phyloP scores from a whole-genome alignment of 2,113 vertebrate genomes.

The Lepus europaeus region DNA sequence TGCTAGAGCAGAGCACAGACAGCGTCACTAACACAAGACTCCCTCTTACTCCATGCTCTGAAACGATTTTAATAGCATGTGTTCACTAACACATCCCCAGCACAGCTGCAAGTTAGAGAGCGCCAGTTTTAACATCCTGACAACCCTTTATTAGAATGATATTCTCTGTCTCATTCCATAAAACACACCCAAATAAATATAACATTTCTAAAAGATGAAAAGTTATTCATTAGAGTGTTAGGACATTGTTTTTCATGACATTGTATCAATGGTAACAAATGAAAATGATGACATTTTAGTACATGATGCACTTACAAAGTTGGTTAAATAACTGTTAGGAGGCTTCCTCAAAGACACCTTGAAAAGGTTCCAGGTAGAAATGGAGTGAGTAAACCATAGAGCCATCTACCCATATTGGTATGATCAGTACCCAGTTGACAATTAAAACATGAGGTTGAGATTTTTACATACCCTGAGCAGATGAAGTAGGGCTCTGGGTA shows the following conservation, averaged over 20 bases:
- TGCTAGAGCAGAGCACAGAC: neutral
- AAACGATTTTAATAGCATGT: neutral
- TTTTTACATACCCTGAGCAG: too few species aligned
- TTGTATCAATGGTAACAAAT: neutral
- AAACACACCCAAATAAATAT: neutral
- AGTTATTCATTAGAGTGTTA: neutral
- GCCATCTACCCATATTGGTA: neutral
- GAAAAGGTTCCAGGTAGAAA: neutral
- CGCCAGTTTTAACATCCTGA: neutral
- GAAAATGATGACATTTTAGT: neutral
- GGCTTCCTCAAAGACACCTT: neutral
- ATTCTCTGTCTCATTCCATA: neutral
- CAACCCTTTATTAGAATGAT: neutral
- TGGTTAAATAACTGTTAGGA: neutral
- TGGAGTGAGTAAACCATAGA: too few species aligned
- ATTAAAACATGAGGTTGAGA: neutral
- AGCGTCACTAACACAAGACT: neutral
- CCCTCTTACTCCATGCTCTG: neutral
- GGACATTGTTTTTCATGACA: neutral
- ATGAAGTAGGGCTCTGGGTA: rapidly evolving
- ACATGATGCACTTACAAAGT: neutral
- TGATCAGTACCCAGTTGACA: too few species aligned
- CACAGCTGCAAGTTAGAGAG: neutral
- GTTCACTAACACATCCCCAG: neutral
- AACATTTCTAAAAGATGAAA: constrained; percentile 19